phyloP scores from a whole-genome alignment of 1,140 invertebrate genomes.

The Eriocheir sinensis region DNA sequence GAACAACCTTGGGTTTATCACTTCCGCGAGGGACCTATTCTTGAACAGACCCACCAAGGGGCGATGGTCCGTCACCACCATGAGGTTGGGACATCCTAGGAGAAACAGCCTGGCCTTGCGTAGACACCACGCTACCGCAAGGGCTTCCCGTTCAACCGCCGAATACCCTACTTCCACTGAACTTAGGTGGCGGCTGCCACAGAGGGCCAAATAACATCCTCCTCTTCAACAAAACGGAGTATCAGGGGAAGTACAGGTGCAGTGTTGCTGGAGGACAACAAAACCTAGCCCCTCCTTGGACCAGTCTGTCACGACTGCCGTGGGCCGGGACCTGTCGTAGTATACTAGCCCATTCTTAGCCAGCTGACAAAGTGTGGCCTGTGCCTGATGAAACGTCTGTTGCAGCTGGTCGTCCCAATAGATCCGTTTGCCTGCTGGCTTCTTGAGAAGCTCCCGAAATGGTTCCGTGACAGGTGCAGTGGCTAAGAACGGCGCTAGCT shows the following conservation, averaged over 20 bases:
- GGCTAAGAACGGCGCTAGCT: background rate
- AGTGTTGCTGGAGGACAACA: conserved; percentile 31
- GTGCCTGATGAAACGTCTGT: background rate
- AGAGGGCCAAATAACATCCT: no score
- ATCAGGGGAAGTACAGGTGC: background rate
- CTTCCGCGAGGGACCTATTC: no score
- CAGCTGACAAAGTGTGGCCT: background rate
- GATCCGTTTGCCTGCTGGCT: background rate
- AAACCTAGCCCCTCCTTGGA: conserved; percentile 1
- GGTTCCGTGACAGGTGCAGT: background rate
- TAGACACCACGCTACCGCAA: no score
- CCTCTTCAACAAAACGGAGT: no score
- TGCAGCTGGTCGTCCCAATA: conserved; percentile 35
- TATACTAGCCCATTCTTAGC: background rate
- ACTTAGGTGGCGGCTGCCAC: no score
- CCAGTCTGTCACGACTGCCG: conserved; percentile 32
- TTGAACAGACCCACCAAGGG: no score
- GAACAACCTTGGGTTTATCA: no score
- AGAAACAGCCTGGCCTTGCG: no score
- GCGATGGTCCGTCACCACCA: no score
- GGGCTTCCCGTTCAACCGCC: no score
- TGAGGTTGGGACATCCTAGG: no score
- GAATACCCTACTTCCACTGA: no score
- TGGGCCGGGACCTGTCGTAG: conserved; percentile 24
- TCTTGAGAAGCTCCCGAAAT: background rate